These are phyloP conservation scores for Tokudaia tokunoshimensis DNA, from an alignment of 2,797 vertebrate species.

Conservation along the genomic window DNA sequence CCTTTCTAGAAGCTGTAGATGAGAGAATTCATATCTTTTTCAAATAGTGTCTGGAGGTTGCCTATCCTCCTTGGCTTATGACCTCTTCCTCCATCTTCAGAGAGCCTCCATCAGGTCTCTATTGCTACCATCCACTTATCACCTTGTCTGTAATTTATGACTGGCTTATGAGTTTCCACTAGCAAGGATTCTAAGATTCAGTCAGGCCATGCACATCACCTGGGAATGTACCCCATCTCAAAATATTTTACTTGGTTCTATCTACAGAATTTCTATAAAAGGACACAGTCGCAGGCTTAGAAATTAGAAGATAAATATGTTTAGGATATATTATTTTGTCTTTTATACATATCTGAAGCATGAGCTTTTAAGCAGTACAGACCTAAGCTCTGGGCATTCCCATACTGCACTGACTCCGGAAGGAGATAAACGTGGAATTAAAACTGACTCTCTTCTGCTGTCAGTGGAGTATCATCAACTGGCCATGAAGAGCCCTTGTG, in stretches of 20 bases:
- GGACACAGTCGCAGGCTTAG: not conserved
- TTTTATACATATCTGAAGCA: not conserved
- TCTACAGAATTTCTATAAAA: not conserved
- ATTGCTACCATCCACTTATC: not conserved
- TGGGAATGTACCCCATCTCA: not conserved
- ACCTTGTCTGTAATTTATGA: not conserved
- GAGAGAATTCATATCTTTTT: not conserved
- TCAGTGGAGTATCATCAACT: not conserved
- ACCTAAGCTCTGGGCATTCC: not conserved
- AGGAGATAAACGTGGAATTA: rapidly evolving
- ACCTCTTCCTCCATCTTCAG: not conserved
- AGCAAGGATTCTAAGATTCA: not conserved
- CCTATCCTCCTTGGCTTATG: not conserved
- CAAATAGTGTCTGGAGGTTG: not conserved
- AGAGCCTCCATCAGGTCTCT: not conserved
- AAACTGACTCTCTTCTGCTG: not conserved
- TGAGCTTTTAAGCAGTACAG: not conserved
- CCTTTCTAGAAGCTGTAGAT: not conserved
- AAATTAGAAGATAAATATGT: not conserved
- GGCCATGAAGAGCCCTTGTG: not conserved
- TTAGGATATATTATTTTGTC: not conserved
- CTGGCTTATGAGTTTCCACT: not conserved
- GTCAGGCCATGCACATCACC: rapidly evolving
- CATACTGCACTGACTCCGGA: not conserved
- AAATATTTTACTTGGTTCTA: not conserved